Conservation (phyloP, 2,888 invertebrate genomes). For the Cancer borealis region DNA sequence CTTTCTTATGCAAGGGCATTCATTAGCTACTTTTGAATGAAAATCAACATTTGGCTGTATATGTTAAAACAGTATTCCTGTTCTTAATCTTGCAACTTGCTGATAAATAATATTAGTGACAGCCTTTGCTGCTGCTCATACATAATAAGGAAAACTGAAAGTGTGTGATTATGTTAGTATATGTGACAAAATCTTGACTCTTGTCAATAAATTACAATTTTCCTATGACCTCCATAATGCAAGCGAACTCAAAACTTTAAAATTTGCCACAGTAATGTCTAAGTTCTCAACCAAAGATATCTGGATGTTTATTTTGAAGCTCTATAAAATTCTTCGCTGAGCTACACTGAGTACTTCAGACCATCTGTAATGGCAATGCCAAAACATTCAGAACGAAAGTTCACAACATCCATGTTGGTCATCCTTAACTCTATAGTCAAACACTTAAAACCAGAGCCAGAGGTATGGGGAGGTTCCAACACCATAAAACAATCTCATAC, state of each 20-base stretch:
- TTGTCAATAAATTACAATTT: conserved; percentile 23
- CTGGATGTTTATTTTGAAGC: conserved; percentile 16
- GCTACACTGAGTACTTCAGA: neutral
- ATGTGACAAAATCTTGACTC: conserved; percentile 21
- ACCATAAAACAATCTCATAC: neutral
- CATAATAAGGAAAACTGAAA: conserved; percentile 38
- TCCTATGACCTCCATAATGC: conserved; percentile 8
- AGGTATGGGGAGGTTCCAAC: neutral
- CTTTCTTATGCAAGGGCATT: conserved; percentile 43
- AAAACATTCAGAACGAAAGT: neutral
- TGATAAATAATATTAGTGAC: neutral
- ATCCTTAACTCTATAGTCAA: neutral
- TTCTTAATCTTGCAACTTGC: neutral
- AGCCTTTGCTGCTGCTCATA: neutral
- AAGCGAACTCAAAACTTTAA: conserved; percentile 9
- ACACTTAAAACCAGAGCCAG: neutral
- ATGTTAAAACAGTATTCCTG: conserved; percentile 46
- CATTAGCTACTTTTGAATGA: conserved; percentile 13
- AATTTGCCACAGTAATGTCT: neutral
- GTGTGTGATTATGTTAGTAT: neutral
- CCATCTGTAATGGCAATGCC: neutral
- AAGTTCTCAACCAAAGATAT: conserved; percentile 20
- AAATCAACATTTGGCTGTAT: conserved; percentile 3
- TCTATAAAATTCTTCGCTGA: neutral
- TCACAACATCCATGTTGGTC: neutral